A percentile compares a stretch with the other conserved stretches of the same genome.
Evolutionary conservation across 2,797 vertebrate species (phyloP).

Genomic region (Argyrosomus regius): DNA sequence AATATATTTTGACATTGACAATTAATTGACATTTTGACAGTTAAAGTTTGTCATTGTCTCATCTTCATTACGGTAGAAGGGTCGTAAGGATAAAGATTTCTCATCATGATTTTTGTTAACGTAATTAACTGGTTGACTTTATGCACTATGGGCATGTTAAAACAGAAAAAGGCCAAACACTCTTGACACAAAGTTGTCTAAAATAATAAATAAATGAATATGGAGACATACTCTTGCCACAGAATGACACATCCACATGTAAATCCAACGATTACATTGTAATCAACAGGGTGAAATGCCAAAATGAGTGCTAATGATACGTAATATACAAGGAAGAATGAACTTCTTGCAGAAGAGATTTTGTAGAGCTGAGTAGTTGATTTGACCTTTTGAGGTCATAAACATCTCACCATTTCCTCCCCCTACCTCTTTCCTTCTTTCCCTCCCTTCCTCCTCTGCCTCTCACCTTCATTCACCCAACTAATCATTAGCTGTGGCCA

Average conservation of each 20-base stretch:
- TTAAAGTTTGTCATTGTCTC: too few relatives aligned
- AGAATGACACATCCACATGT: neutral
- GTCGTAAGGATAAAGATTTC: too few relatives aligned
- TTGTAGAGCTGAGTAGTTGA: neutral
- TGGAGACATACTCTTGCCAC: neutral
- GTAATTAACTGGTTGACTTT: neutral
- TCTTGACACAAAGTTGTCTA: neutral
- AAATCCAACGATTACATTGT: neutral
- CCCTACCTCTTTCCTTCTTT: neutral
- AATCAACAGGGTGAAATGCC: neutral
- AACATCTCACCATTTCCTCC: neutral
- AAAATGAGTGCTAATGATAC: neutral
- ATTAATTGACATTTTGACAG: too few relatives aligned
- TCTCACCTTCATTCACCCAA: conserved; percentile 32
- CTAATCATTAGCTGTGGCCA: conserved; percentile 58
- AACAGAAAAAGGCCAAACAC: neutral
- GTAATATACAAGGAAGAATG: neutral
- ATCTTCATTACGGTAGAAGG: too few relatives aligned
- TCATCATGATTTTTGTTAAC: too few relatives aligned
- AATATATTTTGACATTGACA: too few relatives aligned
- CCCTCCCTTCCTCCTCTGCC: neutral
- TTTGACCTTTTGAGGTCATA: conserved; percentile 30
- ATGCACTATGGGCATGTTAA: neutral
- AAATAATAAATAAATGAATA: too few relatives aligned
- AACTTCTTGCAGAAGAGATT: neutral